Evolutionary conservation across 1,140 invertebrate species (phyloP).

Genomic region (Papilio aristodemus): DNA sequence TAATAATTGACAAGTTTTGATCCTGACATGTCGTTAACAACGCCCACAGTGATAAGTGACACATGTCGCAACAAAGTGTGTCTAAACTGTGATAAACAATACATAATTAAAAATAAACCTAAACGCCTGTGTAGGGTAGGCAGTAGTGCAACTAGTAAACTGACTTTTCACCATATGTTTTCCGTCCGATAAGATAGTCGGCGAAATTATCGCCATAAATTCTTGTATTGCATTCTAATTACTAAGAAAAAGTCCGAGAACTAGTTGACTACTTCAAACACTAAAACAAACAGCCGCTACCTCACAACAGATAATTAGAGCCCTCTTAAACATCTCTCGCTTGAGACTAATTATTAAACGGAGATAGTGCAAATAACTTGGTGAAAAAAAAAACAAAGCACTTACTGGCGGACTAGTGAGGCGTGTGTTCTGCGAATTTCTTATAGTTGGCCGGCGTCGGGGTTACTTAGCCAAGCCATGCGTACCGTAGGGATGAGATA

Average conservation of each 20-base stretch:
- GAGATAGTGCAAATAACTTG: slow-evolving; percentile 46
- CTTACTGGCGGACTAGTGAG: slow-evolving; percentile 48
- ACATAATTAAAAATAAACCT: no score
- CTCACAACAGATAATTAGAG: slow-evolving; percentile 12
- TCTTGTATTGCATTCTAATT: no score
- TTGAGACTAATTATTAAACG: slow-evolving; percentile 46
- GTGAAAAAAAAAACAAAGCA: slow-evolving; percentile 46
- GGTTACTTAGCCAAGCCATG: slow-evolving; percentile 61
- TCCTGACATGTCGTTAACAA: no score
- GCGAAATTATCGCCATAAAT: no score
- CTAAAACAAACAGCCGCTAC: slow-evolving; percentile 3
- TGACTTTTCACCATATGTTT: no score
- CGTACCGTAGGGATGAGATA: slow-evolving; percentile 45
- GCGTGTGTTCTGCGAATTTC: slow-evolving; percentile 62
- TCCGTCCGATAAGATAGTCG: no score
- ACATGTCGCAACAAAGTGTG: no score
- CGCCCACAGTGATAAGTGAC: no score
- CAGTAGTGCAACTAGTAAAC: no score
- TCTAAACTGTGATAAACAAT: no score
- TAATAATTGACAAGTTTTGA: no score
- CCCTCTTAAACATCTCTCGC: slow-evolving; percentile 33
- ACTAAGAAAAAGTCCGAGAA: neutral
- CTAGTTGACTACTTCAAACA: neutral
- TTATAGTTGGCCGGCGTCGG: slow-evolving; percentile 56
- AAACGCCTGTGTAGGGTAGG: no score